Percentiles rank a stretch among this genome's conserved stretches.
Evolutionary conservation across 92 coral and sea anemone genomes (phyloP).

Genomic region (Metridium senile): DNA sequence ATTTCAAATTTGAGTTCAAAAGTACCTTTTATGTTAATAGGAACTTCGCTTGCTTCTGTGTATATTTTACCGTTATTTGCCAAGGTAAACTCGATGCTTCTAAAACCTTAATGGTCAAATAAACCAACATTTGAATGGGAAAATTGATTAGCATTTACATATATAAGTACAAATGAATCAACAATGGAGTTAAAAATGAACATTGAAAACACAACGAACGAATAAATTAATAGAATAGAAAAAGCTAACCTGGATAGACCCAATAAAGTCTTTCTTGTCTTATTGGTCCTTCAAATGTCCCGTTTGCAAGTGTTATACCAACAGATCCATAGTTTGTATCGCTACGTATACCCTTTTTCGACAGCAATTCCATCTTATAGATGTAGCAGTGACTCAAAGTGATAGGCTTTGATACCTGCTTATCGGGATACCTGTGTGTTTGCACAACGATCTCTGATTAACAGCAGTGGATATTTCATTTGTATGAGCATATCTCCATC

Average conservation of each 20-base stretch:
- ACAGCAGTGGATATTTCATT: no score
- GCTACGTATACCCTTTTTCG: constrained; percentile 41
- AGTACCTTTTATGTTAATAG: not conserved
- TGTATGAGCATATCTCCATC: no score
- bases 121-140: no score
- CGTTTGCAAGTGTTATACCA: constrained; percentile 70
- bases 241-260: constrained; percentile 71
- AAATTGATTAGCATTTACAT: no score
- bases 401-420: constrained; percentile 56
- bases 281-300: constrained; percentile 73
- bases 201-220: no score
- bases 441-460: no score
- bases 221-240: no score
- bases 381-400: constrained; percentile 64
- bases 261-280: constrained; percentile 45
- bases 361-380: constrained; percentile 52
- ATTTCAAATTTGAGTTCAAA: no score
- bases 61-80: not conserved
- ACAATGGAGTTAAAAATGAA: no score
- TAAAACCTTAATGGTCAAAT: not conserved
- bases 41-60: not conserved
- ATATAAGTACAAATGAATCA: no score
- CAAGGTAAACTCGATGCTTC: not conserved
- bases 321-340: constrained; percentile 55
- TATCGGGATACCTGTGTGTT: constrained; percentile 25